Percentiles rank a stretch among this genome's conserved stretches.
phyloP scores from a whole-genome alignment of 2,888 invertebrate genomes.

The Cheilosia pagana region DNA sequence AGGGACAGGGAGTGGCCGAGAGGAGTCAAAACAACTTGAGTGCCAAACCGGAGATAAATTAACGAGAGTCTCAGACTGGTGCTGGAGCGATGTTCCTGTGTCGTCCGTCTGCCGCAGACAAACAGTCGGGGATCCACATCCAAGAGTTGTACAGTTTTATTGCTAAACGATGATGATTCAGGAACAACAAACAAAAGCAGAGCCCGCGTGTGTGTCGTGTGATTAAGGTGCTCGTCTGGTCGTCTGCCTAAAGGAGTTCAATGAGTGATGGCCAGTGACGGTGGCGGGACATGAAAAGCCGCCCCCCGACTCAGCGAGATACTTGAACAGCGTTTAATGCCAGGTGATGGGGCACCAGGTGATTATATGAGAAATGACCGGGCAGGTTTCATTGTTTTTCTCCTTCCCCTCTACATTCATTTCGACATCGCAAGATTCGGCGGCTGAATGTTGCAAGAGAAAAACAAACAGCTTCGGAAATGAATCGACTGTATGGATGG shows the following conservation, averaged over 20 bases:
- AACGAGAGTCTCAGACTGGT: conserved; percentile 36
- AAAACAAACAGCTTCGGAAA: conserved; percentile 58
- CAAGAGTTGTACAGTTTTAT: conserved; percentile 59
- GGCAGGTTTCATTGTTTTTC: conserved; percentile 41
- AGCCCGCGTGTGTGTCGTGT: conserved; percentile 66
- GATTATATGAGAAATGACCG: conserved; percentile 71
- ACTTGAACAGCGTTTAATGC: conserved; percentile 26
- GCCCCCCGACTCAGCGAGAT: conserved; percentile 52
- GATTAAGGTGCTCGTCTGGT: conserved; percentile 51
- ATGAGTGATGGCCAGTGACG: conserved; percentile 23
- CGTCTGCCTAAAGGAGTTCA: conserved; percentile 22
- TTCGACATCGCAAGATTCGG: conserved; percentile 55
- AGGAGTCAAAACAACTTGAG: conserved; percentile 64
- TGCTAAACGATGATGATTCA: conserved; percentile 56
- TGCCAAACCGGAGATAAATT: conserved; percentile 56
- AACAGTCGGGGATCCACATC: conserved; percentile 64
- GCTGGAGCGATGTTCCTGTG: conserved; percentile 1
- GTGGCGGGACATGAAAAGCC: conserved; percentile 33
- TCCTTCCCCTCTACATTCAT: conserved; percentile 15
- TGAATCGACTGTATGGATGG: conserved; percentile 4
- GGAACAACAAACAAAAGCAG: conserved; percentile 50
- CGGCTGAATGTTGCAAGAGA: conserved; percentile 55
- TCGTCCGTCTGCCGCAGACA: conserved; percentile 42
- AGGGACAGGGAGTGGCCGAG: conserved; percentile 55
- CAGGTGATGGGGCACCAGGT: conserved; percentile 70